Evolutionary conservation across 1,140 invertebrate genomes (phyloP).

Genomic region (Leptonema lineaticorne): DNA sequence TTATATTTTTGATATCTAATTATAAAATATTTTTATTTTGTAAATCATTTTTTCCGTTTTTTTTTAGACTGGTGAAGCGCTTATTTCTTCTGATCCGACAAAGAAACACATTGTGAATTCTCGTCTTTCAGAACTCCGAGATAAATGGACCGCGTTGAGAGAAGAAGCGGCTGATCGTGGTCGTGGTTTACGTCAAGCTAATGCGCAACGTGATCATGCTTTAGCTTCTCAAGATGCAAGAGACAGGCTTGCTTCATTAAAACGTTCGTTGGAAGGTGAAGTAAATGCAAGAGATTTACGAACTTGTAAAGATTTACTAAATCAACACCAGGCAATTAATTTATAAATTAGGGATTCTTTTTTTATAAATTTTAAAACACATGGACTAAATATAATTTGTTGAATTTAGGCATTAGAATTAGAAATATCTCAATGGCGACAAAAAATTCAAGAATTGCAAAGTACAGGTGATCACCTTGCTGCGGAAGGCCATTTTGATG

Average conservation of each 20-base stretch:
- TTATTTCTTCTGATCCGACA: conserved; percentile 50
- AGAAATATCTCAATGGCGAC: conserved; percentile 72
- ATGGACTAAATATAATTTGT: conserved; percentile 32
- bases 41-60: conserved; percentile 1
- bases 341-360: background rate
- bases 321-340: conserved; percentile 73
- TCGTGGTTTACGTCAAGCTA: conserved; percentile 61
- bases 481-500: conserved; percentile 92
- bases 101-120: conserved; percentile 45
- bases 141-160: conserved; percentile 47
- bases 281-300: conserved; percentile 83
- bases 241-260: conserved; percentile 78
- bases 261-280: conserved; percentile 70
- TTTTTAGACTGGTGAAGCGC: conserved; percentile 49
- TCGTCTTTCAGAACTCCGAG: conserved; percentile 44
- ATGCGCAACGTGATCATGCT: conserved; percentile 79
- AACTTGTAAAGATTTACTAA: conserved; percentile 84
- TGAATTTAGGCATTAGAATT: conserved; percentile 66
- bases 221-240: conserved; percentile 75
- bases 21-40: background rate
- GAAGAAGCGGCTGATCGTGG: conserved; percentile 43
- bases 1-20: background rate
- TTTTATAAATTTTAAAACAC: background rate
- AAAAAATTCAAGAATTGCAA: conserved; percentile 73
- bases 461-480: conserved; percentile 85